phyloP scores from a whole-genome alignment of 2,888 invertebrate genomes.

The Anorthoa munda region DNA sequence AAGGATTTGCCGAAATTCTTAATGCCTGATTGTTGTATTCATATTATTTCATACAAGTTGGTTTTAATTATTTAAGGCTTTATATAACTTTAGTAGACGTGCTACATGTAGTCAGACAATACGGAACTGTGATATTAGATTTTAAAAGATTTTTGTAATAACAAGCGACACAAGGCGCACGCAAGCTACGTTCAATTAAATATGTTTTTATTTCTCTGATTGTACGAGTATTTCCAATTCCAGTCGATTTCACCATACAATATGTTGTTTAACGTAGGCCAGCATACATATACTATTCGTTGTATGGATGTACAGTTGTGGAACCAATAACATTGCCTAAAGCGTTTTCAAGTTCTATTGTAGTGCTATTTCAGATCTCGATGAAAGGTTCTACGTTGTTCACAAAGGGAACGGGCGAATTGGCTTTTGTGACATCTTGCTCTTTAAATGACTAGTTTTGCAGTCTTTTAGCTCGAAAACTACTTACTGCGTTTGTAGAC shows the following conservation, averaged over 20 bases:
- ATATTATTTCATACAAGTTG: too few relatives aligned
- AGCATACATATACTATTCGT: neutral
- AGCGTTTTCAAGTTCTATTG: conserved; percentile 29
- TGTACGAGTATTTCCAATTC: conserved; percentile 4
- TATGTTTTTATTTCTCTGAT: conserved; percentile 12
- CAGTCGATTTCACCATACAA: conserved; percentile 13
- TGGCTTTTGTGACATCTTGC: too few relatives aligned
- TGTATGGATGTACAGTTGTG: conserved; percentile 5
- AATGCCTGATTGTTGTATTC: neutral
- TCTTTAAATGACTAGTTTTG: too few relatives aligned
- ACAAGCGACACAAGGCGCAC: neutral
- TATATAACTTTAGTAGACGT: too few relatives aligned
- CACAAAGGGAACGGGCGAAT: too few relatives aligned
- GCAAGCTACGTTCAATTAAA: neutral
- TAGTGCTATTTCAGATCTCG: neutral
- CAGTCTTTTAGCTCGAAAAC: too few relatives aligned
- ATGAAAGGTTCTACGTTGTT: too few relatives aligned
- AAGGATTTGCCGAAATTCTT: too few relatives aligned
- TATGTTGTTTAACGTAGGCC: conserved; percentile 21
- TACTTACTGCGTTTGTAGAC: too few relatives aligned
- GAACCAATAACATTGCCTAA: conserved; percentile 17
- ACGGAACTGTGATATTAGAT: too few relatives aligned
- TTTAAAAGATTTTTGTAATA: neutral
- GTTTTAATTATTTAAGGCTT: too few relatives aligned
- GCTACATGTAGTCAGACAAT: too few relatives aligned